Percentiles rank a stretch among this genome's conserved stretches.
Evolutionary conservation across 2,888 invertebrate genomes (phyloP).

Genomic region (Idaea aversata): DNA sequence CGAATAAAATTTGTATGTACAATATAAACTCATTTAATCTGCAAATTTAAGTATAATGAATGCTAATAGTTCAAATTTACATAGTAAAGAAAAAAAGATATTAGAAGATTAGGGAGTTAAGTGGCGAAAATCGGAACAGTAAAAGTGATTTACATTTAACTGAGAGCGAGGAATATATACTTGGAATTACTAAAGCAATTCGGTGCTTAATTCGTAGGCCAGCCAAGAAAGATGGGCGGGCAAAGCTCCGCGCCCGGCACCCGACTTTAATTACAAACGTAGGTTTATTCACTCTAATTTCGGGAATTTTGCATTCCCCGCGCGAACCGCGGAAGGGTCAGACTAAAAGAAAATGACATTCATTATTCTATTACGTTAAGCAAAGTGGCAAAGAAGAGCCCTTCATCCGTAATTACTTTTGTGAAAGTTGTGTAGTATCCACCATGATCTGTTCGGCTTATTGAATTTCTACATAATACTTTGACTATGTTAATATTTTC

Average conservation of each 20-base stretch:
- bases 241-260: constrained; percentile 55
- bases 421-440: constrained; percentile 32
- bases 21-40: constrained; percentile 13
- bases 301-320: constrained; percentile 76
- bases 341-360: constrained; percentile 78
- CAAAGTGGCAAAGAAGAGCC: constrained; percentile 67
- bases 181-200: constrained; percentile 77
- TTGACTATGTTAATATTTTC: neutral
- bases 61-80: constrained; percentile 41
- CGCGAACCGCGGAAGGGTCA: constrained; percentile 79
- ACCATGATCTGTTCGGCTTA: neutral
- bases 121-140: constrained; percentile 70
- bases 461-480: neutral
- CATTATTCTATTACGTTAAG: constrained; percentile 77
- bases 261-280: constrained; percentile 76
- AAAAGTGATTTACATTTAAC: constrained; percentile 78
- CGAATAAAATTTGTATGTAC: constrained; percentile 16
- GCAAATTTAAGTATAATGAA: constrained; percentile 17
- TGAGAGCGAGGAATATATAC: constrained; percentile 75
- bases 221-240: constrained; percentile 76
- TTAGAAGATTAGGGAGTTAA: constrained; percentile 59
- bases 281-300: constrained; percentile 79
- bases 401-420: constrained; percentile 69
- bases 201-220: constrained; percentile 78
- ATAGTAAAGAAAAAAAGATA: constrained; percentile 50